Percentiles rank a stretch among this genome's conserved stretches.
Evolutionary conservation across 92 coral and sea anemone species (phyloP).

Genomic region (Chrysogorgia sp.): DNA sequence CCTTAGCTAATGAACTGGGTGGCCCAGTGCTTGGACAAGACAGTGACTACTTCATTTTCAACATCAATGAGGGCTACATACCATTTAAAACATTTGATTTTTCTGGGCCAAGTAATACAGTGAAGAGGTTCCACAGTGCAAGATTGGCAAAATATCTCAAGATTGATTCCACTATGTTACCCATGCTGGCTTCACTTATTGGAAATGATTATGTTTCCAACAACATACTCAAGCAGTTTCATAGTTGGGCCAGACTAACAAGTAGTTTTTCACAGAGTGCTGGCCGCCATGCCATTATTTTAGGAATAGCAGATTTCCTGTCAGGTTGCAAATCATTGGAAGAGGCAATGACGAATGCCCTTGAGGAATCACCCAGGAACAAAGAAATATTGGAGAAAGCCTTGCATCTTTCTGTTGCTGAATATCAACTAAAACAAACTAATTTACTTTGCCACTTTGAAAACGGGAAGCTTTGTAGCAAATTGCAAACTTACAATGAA

Average conservation of each 20-base stretch:
- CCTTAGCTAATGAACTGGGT: conserved; percentile 67
- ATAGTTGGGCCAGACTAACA: neutral
- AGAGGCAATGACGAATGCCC: conserved; percentile 58
- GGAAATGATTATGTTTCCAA: conserved; percentile 82
- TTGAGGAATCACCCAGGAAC: conserved; percentile 27
- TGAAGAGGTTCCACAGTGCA: conserved; percentile 53
- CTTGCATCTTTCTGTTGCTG: conserved; percentile 65
- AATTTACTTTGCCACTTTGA: conserved; percentile 60
- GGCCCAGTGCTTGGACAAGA: conserved; percentile 84
- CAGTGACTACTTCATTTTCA: conserved; percentile 90
- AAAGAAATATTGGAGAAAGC: conserved; percentile 37
- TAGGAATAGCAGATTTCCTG: conserved; percentile 62
- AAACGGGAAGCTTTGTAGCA: conserved; percentile 41
- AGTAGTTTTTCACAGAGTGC: no score
- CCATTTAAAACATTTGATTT: conserved; percentile 66
- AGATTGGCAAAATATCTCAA: conserved; percentile 65
- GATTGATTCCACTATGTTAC: conserved; percentile 58
- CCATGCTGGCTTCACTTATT: conserved; percentile 81
- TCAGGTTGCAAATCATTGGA: conserved; percentile 40
- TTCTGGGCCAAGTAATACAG: conserved; percentile 51
- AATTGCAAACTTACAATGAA: conserved; percentile 38
- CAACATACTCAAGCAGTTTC: conserved; percentile 40
- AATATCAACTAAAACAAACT: conserved; percentile 59
- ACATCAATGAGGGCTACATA: conserved; percentile 78
- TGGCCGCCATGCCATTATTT: conserved; percentile 50